These are phyloP conservation scores for Balanococcus diminutus DNA, from an alignment of 2,888 invertebrate genomes.

Conservation along the genomic window DNA sequence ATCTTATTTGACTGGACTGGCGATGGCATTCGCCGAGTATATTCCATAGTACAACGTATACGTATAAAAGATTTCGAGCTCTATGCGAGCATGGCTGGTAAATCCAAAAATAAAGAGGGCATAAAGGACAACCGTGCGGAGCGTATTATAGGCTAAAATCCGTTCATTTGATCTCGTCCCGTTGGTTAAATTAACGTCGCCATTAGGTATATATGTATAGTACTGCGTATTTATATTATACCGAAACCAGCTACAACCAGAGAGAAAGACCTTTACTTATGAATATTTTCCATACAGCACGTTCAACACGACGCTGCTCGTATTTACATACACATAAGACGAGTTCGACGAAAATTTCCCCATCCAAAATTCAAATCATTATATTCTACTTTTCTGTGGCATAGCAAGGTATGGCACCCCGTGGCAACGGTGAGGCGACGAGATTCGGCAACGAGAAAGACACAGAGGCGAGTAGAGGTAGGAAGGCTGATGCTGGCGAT, in stretches of 20 bases:
- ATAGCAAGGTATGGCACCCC: too few relatives aligned
- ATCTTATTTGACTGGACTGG: not conserved
- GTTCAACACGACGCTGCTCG: not conserved
- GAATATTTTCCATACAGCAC: not conserved
- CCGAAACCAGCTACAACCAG: too few relatives aligned
- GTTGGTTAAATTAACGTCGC: too few relatives aligned
- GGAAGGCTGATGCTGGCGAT: not conserved
- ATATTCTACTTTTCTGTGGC: not conserved
- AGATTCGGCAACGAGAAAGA: too few relatives aligned
- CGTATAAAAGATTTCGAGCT: not conserved
- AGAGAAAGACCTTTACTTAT: not conserved
- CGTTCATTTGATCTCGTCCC: not conserved
- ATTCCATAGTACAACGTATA: not conserved
- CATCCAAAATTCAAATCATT: not conserved
- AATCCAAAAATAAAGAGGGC: constrained; percentile 11
- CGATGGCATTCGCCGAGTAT: not conserved
- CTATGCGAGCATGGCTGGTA: not conserved
- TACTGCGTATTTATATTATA: too few relatives aligned
- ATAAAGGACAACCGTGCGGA: not conserved
- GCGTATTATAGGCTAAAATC: not conserved
- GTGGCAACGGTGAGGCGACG: too few relatives aligned
- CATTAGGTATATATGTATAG: too few relatives aligned
- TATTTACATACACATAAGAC: not conserved
- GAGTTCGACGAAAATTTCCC: not conserved
- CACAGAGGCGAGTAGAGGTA: not conserved